Conservation (phyloP, 2,797 vertebrate genomes). For the Cichlasoma orientale region DNA sequence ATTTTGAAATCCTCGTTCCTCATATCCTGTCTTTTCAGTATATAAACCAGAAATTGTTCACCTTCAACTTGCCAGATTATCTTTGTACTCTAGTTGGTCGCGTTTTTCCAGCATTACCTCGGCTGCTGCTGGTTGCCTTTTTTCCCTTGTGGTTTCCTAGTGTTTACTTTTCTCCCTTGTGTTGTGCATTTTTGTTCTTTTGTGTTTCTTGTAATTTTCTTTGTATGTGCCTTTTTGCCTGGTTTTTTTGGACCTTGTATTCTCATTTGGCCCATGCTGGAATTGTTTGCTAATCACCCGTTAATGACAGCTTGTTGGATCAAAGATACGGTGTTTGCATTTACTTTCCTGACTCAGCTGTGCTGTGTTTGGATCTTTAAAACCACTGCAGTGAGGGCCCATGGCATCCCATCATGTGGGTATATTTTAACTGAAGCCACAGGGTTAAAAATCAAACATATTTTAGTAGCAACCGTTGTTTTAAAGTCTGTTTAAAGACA, state of each 20-base stretch:
- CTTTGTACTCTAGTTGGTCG: neutral
- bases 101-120: neutral
- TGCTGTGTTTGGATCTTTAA: neutral
- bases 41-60: neutral
- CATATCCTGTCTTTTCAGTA: neutral
- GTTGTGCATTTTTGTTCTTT: neutral
- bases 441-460: neutral
- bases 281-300: neutral
- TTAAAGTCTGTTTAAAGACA: neutral
- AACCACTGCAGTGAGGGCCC: neutral
- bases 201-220: accelerated
- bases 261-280: neutral
- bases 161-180: neutral
- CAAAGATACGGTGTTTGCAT: neutral
- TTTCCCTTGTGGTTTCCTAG: neutral
- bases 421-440: no score
- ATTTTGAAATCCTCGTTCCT: neutral
- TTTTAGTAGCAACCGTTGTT: neutral
- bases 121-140: neutral
- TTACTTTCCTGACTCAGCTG: neutral
- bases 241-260: neutral
- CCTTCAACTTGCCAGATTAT: neutral
- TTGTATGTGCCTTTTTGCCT: accelerated
- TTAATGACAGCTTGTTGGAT: neutral
- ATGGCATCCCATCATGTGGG: neutral